These are phyloP conservation scores for Corythornis leucogaster DNA, from an alignment of 2,797 vertebrate species.

Conservation along the genomic window DNA sequence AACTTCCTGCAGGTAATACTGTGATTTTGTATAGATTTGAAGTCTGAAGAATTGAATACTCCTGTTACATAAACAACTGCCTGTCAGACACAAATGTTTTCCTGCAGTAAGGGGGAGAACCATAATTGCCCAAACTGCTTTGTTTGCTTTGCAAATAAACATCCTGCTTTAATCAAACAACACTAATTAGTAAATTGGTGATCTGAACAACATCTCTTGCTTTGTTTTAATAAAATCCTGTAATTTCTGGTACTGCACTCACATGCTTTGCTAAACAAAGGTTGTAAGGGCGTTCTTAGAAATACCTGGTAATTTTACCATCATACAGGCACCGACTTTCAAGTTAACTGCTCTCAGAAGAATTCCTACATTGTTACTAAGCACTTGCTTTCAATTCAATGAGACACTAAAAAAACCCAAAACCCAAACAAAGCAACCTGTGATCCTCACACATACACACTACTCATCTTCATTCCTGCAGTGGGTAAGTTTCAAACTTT, in stretches of 20 bases:
- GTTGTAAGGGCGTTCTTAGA: neutral
- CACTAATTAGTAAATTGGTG: constrained; percentile 21
- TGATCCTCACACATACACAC: accelerated
- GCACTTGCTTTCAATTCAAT: neutral
- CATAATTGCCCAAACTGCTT: neutral
- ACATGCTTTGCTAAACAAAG: neutral
- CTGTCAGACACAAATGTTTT: neutral
- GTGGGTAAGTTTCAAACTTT: neutral
- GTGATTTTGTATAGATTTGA: neutral
- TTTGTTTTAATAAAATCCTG: neutral
- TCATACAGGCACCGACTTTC: neutral
- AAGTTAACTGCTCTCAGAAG: neutral
- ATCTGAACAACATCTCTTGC: neutral
- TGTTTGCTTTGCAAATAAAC: neutral
- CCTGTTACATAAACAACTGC: neutral
- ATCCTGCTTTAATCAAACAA: constrained; percentile 9
- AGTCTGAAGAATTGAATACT: neutral
- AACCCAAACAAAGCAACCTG: neutral
- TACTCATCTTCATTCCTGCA: neutral
- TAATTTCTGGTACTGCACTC: neutral
- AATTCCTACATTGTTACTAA: neutral
- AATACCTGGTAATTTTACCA: neutral
- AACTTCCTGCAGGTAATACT: neutral
- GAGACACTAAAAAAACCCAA: no score
- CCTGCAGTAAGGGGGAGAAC: neutral